phyloP scores from a whole-genome alignment of 1,140 invertebrate genomes.

The Pseudomyrmex sp. region DNA sequence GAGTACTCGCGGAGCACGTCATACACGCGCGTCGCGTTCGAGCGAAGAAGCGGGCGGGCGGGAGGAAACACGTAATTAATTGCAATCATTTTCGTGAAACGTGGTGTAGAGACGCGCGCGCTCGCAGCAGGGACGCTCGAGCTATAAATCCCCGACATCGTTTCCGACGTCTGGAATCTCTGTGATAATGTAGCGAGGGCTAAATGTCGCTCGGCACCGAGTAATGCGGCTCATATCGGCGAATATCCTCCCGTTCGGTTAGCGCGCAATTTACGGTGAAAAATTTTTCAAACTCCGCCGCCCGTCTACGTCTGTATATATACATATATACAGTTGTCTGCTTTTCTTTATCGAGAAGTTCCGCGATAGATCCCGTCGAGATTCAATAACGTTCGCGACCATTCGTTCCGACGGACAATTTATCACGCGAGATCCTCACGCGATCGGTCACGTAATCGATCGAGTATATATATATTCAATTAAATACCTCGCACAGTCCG shows the following conservation, averaged over 20 bases:
- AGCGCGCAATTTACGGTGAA: too few species aligned
- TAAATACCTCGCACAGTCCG: conserved; percentile 31
- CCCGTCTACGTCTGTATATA: not conserved
- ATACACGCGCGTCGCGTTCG: conserved; percentile 29
- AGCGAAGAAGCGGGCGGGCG: conserved; percentile 6
- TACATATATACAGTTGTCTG: not conserved
- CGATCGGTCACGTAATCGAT: conserved; percentile 42
- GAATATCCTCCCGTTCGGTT: not conserved
- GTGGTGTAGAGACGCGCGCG: conserved; percentile 23
- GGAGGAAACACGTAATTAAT: conserved; percentile 51
- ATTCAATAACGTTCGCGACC: conserved; percentile 40
- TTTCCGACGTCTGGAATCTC: conserved; percentile 56
- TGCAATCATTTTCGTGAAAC: conserved; percentile 51
- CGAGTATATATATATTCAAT: conserved; percentile 23
- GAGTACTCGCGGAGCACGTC: conserved; percentile 8
- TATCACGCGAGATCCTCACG: conserved; percentile 44
- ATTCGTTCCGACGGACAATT: conserved; percentile 29
- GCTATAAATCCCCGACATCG: conserved; percentile 41
- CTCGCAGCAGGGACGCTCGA: not conserved
- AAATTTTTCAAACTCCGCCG: too few species aligned
- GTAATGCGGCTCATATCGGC: not conserved
- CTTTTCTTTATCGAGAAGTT: not conserved
- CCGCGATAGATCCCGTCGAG: conserved; percentile 10
- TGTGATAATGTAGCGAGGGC: conserved; percentile 49
- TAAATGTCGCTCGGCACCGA: conserved; percentile 44